Conservation (phyloP, 1,140 invertebrate genomes). For the Phymorhynchus buccinoides region DNA sequence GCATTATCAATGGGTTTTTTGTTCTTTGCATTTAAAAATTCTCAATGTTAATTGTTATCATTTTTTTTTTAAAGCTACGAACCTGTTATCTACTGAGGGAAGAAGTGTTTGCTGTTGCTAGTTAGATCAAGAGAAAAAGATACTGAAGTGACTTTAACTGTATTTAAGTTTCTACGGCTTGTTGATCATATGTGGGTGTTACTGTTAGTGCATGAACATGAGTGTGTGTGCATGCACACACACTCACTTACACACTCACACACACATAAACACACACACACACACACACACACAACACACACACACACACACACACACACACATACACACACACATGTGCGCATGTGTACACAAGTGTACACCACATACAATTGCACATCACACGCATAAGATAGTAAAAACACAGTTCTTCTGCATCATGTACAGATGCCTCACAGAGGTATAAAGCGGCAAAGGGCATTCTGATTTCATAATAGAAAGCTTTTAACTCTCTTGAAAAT, state of each 20-base stretch:
- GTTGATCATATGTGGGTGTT: neutral
- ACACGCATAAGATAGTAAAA: too few species aligned
- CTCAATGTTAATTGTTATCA: too few species aligned
- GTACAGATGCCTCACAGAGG: too few species aligned
- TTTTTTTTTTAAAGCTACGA: too few species aligned
- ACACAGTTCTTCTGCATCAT: too few species aligned
- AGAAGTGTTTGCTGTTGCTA: neutral
- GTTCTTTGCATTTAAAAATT: too few species aligned
- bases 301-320: constrained; percentile 13
- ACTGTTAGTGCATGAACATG: neutral
- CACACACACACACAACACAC: neutral
- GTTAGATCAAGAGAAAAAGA: too few species aligned
- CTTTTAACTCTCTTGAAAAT: too few species aligned
- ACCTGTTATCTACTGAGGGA: too few species aligned
- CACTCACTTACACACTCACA: neutral
- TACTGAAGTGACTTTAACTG: neutral
- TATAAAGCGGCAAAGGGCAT: too few species aligned
- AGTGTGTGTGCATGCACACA: neutral
- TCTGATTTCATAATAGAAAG: too few species aligned
- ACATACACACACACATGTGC: neutral
- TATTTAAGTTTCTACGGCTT: neutral
- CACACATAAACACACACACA: neutral
- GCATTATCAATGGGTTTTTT: too few species aligned
- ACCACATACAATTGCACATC: neutral
- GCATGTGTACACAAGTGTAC: neutral